Base-by-base conservation (phyloP, 2,888 invertebrate species). In the Neria commutata region DNA sequence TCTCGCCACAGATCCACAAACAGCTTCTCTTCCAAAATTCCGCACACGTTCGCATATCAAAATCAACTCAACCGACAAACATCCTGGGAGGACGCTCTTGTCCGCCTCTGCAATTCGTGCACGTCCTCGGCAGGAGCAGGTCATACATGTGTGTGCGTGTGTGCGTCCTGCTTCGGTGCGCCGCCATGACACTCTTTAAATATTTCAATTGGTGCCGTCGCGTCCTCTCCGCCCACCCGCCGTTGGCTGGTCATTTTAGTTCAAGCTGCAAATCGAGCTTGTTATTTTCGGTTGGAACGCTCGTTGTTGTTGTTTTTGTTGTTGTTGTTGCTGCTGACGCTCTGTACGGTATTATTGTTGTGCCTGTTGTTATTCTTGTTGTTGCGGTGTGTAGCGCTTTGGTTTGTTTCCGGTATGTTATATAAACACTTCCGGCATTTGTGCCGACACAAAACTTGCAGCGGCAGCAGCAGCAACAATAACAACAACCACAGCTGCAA, bases 321-420 rank as follows among this genome's bases (percentile, higher is more conserved):
- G n/a, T n/a, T n/a, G 29, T 8, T 29, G 6, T 29, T 29, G 29
- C 29, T 29, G 6, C 11, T 17, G 29, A 26, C 17, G 49, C n/a
- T 29, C 11, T n/a, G n/a, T n/a, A n/a, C n/a, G n/a, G n/a, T n/a
- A n/a, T 10, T 34, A 25, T 8, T 40, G 51, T 37, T 33, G 23
- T 25, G 1, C 1, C 16, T 48, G 25, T 26, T 48, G 25, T 26
- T 26, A 10, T 24, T 47, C 26, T 50, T 34, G 50, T 19, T 21
- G 48, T 25, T 10, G 4, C 24, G 17, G 33, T 14, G 6, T n/a
- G n/a, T n/a, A n/a, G n/a, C n/a, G n/a, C n/a, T 11, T 29, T 45
- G 33, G 21, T 29, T 53, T 45, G 45, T 53, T 53, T 53, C 53
- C 45, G 53, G 42, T 53, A 45, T 53, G 53, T 53, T 53, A 53